phyloP scores from a whole-genome alignment of 2,113 vertebrate genomes.

The Oncorhynchus clarkii region DNA sequence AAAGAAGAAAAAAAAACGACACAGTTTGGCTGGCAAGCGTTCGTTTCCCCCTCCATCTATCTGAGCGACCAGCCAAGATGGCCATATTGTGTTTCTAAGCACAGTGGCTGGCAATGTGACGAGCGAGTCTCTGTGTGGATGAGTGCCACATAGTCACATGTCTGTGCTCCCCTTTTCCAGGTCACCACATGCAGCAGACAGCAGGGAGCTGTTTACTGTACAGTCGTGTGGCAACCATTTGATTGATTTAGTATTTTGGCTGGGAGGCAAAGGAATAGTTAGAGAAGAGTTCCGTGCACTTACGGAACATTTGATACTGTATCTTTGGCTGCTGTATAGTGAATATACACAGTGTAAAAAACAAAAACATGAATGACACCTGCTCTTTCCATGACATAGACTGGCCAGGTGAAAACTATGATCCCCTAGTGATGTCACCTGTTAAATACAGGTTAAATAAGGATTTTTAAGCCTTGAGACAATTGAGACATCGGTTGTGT shows the following conservation, averaged over 20 bases:
- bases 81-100: conserved; percentile 72
- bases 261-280: conserved; percentile 22
- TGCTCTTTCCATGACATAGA: no score
- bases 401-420: no score
- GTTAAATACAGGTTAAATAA: no score
- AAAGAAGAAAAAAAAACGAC: conserved; percentile 40
- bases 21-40: conserved; percentile 57
- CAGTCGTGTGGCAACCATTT: conserved; percentile 44
- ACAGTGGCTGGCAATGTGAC: conserved; percentile 64
- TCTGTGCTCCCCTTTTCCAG: conserved; percentile 49
- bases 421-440: no score
- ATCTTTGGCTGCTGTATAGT: conserved; percentile 27
- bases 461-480: no score
- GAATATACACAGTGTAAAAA: no score
- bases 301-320: conserved; percentile 9
- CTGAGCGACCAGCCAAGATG: conserved; percentile 63
- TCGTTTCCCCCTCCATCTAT: conserved; percentile 48
- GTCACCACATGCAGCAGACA: conserved; percentile 59
- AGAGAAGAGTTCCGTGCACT: neutral
- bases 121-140: conserved; percentile 52
- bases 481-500: no score
- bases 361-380: no score
- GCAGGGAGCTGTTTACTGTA: conserved; percentile 52
- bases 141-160: conserved; percentile 58
- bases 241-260: conserved; percentile 60